These are phyloP conservation scores for Iphiclides podalirius DNA, from an alignment of 2,888 invertebrate species.

Conservation along the genomic window DNA sequence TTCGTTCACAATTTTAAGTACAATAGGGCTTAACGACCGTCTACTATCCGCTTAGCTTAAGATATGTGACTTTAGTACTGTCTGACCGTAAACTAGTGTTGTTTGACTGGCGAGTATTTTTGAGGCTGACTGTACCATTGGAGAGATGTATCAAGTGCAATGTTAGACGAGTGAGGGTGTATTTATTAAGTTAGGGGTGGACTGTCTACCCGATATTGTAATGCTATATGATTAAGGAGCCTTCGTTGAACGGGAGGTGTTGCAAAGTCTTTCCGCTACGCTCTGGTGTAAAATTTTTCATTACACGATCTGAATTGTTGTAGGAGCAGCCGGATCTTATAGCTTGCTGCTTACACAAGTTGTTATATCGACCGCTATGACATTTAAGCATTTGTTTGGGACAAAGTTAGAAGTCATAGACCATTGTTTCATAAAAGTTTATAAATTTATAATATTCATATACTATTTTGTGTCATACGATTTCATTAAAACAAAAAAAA, in stretches of 20 bases:
- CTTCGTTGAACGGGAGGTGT: background rate
- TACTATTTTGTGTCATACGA: background rate
- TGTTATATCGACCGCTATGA: background rate
- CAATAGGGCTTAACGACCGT: slow-evolving; percentile 15
- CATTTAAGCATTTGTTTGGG: background rate
- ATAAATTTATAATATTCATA: background rate
- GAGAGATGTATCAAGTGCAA: slow-evolving; percentile 25
- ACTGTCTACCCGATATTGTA: slow-evolving; percentile 5
- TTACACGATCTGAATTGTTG: background rate
- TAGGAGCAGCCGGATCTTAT: background rate
- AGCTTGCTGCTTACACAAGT: background rate
- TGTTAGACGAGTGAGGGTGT: slow-evolving; percentile 22
- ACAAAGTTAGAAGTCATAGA: too few relatives aligned
- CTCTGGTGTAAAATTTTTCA: background rate
- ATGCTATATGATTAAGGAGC: background rate
- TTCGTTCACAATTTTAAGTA: slow-evolving; percentile 22
- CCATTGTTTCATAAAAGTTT: too few relatives aligned
- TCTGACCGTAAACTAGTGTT: too few relatives aligned
- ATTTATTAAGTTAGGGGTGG: slow-evolving; percentile 27
- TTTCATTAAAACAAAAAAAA: background rate
- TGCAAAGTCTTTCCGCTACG: background rate
- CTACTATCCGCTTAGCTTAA: slow-evolving; percentile 14
- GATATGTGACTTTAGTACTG: background rate
- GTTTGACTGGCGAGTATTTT: slow-evolving; percentile 20
- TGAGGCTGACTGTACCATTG: slow-evolving; percentile 28